phyloP scores from a whole-genome alignment of 2,888 invertebrate species.

The Hydriomena furcata region DNA sequence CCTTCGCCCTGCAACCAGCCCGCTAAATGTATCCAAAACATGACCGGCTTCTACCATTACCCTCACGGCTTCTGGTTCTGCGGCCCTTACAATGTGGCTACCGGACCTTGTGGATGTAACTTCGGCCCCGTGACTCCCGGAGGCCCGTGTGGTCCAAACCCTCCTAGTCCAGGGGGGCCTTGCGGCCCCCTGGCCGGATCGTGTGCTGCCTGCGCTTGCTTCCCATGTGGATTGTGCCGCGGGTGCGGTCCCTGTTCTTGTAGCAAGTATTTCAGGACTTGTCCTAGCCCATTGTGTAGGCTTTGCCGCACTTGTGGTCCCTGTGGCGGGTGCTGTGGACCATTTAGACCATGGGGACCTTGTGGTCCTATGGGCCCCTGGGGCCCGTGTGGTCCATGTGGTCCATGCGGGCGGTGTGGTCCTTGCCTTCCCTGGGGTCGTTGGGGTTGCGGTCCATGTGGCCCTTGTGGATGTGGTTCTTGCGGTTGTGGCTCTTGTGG shows the following conservation, averaged over 20 bases:
- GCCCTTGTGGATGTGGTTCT: slow-evolving; percentile 35
- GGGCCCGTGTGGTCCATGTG: slow-evolving; percentile 29
- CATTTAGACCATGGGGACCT: slow-evolving; percentile 29
- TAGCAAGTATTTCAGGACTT: slow-evolving; percentile 27
- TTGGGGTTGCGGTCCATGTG: slow-evolving; percentile 37
- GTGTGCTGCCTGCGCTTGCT: slow-evolving; percentile 13
- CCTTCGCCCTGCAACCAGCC: slow-evolving; percentile 60
- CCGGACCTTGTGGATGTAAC: slow-evolving; percentile 40
- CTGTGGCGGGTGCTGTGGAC: slow-evolving; percentile 17
- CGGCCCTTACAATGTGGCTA: slow-evolving; percentile 60
- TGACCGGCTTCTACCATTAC: slow-evolving; percentile 68
- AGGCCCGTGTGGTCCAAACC: slow-evolving; percentile 35
- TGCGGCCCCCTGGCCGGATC: slow-evolving; percentile 22
- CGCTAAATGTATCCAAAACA: slow-evolving; percentile 58
- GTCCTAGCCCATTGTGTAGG: slow-evolving; percentile 34
- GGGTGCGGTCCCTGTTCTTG: slow-evolving; percentile 20
- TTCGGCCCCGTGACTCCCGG: slow-evolving; percentile 37
- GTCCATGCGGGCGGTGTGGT: slow-evolving; percentile 35
- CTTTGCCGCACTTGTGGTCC: slow-evolving; percentile 40
- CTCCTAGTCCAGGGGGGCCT: slow-evolving; percentile 28
- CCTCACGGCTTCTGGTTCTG: slow-evolving; percentile 69
- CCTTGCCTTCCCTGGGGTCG: slow-evolving; percentile 18
- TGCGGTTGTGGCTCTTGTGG: slow-evolving; percentile 40
- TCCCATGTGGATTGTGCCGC: slow-evolving; percentile 27
- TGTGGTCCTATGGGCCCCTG: slow-evolving; percentile 32